Evolutionary conservation across 2,797 vertebrate species (phyloP).

Genomic region (Typhlichthys eigenmanni): DNA sequence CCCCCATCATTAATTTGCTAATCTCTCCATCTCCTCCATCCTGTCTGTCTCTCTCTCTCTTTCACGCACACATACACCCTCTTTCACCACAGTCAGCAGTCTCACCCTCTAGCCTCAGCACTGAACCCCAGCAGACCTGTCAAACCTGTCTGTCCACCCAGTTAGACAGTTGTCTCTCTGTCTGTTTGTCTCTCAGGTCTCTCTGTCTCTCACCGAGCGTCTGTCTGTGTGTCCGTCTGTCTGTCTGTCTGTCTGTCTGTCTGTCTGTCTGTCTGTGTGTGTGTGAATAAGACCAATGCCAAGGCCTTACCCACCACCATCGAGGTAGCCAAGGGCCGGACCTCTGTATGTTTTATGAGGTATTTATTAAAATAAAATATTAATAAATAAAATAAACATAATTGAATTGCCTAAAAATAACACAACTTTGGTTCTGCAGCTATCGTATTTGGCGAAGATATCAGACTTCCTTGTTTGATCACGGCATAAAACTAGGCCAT

Average conservation of each 20-base stretch:
- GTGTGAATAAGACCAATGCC: no score
- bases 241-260: constrained; percentile 4
- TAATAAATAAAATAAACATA: no score
- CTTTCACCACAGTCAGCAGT: constrained; percentile 73
- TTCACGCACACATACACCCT: constrained; percentile 50
- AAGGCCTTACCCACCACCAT: no score
- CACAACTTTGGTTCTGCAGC: no score
- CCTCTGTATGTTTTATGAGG: no score
- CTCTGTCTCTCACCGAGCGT: not conserved
- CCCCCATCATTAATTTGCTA: not conserved
- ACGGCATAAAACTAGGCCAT: no score
- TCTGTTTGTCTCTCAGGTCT: constrained; percentile 17
- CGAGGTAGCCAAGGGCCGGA: no score
- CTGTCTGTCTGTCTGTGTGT: constrained; percentile 21
- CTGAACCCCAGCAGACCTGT: constrained; percentile 44
- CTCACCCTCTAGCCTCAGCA: constrained; percentile 50
- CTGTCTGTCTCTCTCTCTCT: constrained; percentile 31
- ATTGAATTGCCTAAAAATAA: no score
- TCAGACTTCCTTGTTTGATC: no score
- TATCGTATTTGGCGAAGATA: no score
- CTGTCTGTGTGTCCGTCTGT: not conserved
- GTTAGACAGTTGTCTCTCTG: constrained; percentile 3
- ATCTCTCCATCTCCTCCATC: not conserved
- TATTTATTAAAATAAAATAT: no score
- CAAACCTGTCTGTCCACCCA: constrained; percentile 14